phyloP scores from a whole-genome alignment of 2,797 vertebrate genomes.

The Gymnodraco acuticeps region DNA sequence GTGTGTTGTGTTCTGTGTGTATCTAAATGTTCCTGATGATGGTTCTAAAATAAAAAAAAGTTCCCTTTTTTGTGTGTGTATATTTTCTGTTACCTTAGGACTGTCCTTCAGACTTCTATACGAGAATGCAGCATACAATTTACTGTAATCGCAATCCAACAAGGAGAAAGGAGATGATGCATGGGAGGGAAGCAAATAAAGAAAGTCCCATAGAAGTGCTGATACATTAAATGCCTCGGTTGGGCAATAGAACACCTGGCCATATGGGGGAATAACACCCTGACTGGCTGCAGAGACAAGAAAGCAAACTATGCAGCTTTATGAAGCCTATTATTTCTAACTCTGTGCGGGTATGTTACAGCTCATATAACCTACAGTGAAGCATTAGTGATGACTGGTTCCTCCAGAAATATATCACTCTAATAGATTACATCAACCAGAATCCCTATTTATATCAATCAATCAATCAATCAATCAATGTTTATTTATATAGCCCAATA shows the following conservation, averaged over 20 bases:
- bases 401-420: too few species aligned
- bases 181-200: slow-evolving; percentile 3
- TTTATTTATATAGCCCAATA: too few species aligned
- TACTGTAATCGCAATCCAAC: slow-evolving; percentile 16
- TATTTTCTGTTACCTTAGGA: not conserved
- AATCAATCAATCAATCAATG: too few species aligned
- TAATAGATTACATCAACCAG: too few species aligned
- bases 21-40: not conserved
- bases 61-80: not conserved
- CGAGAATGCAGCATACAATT: not conserved
- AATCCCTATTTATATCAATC: too few species aligned
- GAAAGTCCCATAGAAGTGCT: slow-evolving; percentile 48
- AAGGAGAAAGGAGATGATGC: slow-evolving; percentile 31
- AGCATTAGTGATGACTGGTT: not conserved
- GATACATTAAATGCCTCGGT: slow-evolving; percentile 43
- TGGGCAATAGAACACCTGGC: slow-evolving; percentile 52
- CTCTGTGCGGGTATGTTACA: slow-evolving; percentile 8
- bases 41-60: not conserved
- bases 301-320: slow-evolving; percentile 43
- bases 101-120: not conserved
- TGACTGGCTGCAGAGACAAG: slow-evolving; percentile 49
- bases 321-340: slow-evolving; percentile 37
- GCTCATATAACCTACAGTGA: slow-evolving; percentile 1
- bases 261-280: slow-evolving; percentile 25
- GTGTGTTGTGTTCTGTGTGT: too few species aligned